These are phyloP conservation scores for Circaetus gallicus DNA, from an alignment of 2,113 vertebrate genomes.

Conservation along the genomic window DNA sequence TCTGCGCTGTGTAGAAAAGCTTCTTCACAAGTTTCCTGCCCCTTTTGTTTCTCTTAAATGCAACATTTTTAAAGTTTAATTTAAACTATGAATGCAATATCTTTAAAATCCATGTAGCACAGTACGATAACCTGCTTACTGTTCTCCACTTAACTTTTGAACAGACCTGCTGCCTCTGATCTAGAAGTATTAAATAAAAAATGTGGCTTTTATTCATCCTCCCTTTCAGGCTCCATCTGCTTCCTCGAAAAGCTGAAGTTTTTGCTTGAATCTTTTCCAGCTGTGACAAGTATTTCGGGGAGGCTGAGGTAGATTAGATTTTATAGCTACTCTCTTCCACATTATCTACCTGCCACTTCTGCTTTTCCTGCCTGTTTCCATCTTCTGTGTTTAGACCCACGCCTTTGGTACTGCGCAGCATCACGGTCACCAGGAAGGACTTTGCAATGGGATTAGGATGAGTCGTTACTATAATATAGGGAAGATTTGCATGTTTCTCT, in stretches of 20 bases:
- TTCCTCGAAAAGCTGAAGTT: background rate
- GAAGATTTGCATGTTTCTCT: background rate
- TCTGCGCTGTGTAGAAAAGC: background rate
- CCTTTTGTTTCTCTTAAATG: background rate
- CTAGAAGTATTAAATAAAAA: background rate
- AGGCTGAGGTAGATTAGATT: background rate
- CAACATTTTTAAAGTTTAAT: background rate
- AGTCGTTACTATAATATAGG: fast-evolving
- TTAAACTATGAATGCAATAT: background rate
- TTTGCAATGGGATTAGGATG: background rate
- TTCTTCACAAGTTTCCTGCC: background rate
- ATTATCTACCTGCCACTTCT: background rate
- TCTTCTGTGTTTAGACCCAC: background rate
- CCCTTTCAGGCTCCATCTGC: background rate
- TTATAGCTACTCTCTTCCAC: background rate
- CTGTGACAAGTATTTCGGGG: background rate
- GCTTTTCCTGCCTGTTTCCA: background rate
- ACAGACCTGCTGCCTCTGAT: background rate
- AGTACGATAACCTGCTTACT: background rate
- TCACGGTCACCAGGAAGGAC: background rate
- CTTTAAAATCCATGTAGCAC: background rate
- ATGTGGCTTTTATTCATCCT: background rate
- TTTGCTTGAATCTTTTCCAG: background rate
- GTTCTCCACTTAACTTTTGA: background rate
- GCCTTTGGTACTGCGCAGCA: background rate